These are phyloP conservation scores for Chloroceryle amazona DNA, from an alignment of 2,797 vertebrate genomes.

Conservation along the genomic window DNA sequence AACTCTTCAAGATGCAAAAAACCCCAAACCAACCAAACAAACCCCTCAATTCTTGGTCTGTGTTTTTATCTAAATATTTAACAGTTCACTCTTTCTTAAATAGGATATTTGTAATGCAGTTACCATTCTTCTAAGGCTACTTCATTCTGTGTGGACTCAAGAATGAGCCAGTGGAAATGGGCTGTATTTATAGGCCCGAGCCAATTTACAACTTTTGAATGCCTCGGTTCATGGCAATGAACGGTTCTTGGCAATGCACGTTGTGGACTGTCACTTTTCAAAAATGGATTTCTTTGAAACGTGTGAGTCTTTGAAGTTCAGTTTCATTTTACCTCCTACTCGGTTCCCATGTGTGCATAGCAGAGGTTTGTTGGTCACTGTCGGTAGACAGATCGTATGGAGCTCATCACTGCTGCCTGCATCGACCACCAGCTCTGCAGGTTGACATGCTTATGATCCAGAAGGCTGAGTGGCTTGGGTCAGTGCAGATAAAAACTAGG, in stretches of 20 bases:
- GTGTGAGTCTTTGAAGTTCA: not conserved
- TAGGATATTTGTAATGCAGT: not conserved
- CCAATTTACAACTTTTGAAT: not conserved
- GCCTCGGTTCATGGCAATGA: not conserved
- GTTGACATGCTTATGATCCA: rapidly evolving
- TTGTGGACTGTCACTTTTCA: not conserved
- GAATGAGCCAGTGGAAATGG: not conserved
- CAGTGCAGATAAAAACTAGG: not conserved
- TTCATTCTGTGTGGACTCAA: not conserved
- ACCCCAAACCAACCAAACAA: not conserved
- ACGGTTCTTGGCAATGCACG: not conserved
- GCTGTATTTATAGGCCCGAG: not conserved
- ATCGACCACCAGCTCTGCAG: rapidly evolving
- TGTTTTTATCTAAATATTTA: not conserved
- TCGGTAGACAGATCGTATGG: rapidly evolving
- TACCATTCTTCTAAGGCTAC: not conserved
- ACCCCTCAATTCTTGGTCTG: not conserved
- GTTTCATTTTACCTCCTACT: not conserved
- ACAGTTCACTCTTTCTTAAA: not conserved
- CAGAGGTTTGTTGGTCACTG: not conserved
- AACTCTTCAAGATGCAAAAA: not conserved
- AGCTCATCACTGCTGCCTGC: rapidly evolving
- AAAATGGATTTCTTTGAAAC: not conserved
- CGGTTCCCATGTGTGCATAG: rapidly evolving
- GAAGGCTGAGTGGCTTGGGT: not conserved